Base-by-base conservation (phyloP, 2,113 vertebrate species). In the Caretta caretta region DNA sequence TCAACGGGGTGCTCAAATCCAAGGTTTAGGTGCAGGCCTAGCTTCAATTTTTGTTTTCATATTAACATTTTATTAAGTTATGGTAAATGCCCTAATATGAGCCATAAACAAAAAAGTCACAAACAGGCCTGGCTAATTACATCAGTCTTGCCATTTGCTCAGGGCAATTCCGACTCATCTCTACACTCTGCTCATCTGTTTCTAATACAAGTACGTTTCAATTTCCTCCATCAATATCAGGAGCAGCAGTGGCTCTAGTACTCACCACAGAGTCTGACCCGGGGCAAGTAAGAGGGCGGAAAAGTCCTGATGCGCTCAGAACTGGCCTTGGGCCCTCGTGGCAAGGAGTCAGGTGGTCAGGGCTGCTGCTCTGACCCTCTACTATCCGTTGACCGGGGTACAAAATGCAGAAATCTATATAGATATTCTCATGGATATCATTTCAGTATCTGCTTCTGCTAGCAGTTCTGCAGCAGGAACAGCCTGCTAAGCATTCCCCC, bases 121-220 rank as follows among this genome's bases (percentile, higher is more conserved):
- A 93, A 93, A 82, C 78, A 84, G 54, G 59, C 88, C 82, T 88
- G 85, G 91, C 81, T 96, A 97, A 96, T 92, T 96, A 57, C 93
- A 95, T 89, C 89, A 89, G n/a, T 94, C 83, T 78, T 93, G 49
- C 91, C 83, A 90, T 97, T 97, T 90, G 83, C 91, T 96, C 91
- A 90, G 16, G 93, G 85, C 35, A 95, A 84, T 93, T 97, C 93
- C 94, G 95, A 97, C 90, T 96, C 97, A 96, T 96, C 93, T 93
- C 93, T 87, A 93, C 92, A 95, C 93, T 96, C 93, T 83, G 92
- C 92, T 96, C 96, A 95, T 95, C 96, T 98, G 97, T 93, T 98
- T 96, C 92, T 95, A 96, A 97, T 97, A 92, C 24, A 0, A 95
- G 91, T 83, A 93, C 69, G 95, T 88, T 97, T 97, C 94, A 95